Evolutionary conservation across 2,888 invertebrate genomes (phyloP).

Genomic region (Xestia ashworthii): DNA sequence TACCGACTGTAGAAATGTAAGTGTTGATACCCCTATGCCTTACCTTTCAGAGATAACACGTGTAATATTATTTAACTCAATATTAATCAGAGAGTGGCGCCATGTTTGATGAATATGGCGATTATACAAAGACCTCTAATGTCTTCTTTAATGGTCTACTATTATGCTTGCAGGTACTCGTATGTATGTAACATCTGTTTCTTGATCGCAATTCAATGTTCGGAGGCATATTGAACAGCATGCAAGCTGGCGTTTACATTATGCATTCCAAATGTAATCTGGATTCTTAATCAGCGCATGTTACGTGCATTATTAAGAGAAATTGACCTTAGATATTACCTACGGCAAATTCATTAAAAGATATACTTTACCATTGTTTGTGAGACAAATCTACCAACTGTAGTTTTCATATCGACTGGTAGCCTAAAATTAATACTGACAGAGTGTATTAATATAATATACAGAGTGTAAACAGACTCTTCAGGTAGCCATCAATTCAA

Average conservation of each 20-base stretch:
- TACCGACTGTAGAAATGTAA: too few relatives aligned
- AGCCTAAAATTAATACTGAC: background rate
- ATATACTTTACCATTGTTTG: background rate
- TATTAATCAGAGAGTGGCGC: background rate
- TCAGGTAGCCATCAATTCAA: too few relatives aligned
- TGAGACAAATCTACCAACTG: background rate
- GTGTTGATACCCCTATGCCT: too few relatives aligned
- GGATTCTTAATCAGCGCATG: conserved; percentile 4
- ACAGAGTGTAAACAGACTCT: too few relatives aligned
- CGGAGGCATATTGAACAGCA: conserved; percentile 31
- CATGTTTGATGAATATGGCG: conserved; percentile 1
- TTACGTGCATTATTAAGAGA: conserved; percentile 14
- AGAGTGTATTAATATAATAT: too few relatives aligned
- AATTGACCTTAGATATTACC: background rate
- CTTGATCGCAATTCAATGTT: conserved; percentile 46
- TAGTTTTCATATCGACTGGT: background rate
- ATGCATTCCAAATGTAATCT: conserved; percentile 39
- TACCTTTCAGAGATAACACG: too few relatives aligned
- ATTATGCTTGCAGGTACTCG: conserved; percentile 11
- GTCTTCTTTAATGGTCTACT: conserved; percentile 10
- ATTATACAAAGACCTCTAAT: conserved; percentile 14
- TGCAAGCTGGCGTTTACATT: conserved; percentile 40
- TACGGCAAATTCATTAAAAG: background rate
- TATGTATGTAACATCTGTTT: conserved; percentile 36
- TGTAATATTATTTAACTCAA: background rate